Evolutionary conservation across 2,797 vertebrate species (phyloP).

Genomic region (Arctocebus calabarensis): DNA sequence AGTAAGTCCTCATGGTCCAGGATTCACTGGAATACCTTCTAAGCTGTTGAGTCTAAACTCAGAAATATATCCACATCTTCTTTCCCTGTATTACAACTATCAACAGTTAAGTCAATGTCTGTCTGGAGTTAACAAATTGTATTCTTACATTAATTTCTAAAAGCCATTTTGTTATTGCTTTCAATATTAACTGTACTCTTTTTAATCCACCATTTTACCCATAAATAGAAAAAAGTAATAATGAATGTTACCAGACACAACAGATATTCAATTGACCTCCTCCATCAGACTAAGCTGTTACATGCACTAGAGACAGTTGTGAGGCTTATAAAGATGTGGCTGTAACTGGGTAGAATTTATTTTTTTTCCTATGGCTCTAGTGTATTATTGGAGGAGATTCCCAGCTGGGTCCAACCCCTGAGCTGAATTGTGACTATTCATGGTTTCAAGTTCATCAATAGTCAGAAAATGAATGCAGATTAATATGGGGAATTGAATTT

Average conservation of each 20-base stretch:
- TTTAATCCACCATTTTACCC: neutral
- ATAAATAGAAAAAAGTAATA: conserved; percentile 6
- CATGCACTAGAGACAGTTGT: neutral
- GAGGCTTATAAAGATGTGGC: neutral
- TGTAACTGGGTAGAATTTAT: conserved; percentile 22
- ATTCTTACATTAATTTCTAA: conserved; percentile 30
- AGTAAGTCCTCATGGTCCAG: neutral
- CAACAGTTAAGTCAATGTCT: neutral
- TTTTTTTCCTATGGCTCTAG: neutral
- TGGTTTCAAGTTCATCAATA: conserved; percentile 64
- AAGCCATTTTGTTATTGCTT: neutral
- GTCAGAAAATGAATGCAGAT: conserved; percentile 70
- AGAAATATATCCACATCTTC: neutral
- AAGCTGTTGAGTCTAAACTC: neutral
- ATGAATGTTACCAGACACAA: conserved; percentile 25
- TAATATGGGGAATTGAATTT: conserved; percentile 75
- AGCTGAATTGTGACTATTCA: conserved; percentile 49
- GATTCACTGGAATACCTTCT: neutral
- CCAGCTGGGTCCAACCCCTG: conserved; percentile 49
- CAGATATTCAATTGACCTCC: conserved; percentile 41
- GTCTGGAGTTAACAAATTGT: conserved; percentile 38
- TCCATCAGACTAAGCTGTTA: conserved; percentile 21
- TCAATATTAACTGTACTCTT: conserved; percentile 29
- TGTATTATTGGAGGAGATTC: conserved; percentile 31
- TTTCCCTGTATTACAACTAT: neutral